A percentile compares a stretch with the other conserved stretches of the same genome.
These are phyloP conservation scores for Myripristis murdjan DNA, from an alignment of 2,797 vertebrate species.

Conservation along the genomic window DNA sequence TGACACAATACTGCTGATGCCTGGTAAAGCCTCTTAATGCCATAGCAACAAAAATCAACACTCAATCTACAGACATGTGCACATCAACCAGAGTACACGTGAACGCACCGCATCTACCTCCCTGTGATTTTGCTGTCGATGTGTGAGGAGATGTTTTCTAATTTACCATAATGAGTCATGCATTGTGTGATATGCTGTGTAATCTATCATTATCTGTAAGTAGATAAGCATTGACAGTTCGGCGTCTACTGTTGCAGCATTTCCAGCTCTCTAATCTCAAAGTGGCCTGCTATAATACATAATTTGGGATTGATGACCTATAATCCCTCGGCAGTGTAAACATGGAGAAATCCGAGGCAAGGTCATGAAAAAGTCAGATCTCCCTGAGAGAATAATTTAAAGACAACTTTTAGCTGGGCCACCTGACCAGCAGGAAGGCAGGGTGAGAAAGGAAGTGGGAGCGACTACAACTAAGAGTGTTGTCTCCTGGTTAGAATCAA, in stretches of 20 bases:
- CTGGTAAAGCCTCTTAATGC: slow-evolving; percentile 41
- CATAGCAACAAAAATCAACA: slow-evolving; percentile 48
- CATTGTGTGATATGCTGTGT: background rate
- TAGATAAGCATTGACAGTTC: background rate
- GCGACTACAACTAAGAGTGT: slow-evolving; percentile 64
- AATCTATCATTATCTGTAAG: background rate
- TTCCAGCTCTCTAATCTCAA: slow-evolving; percentile 15
- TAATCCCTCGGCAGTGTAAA: slow-evolving; percentile 25
- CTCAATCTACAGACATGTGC: slow-evolving; percentile 15
- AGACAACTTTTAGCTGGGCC: slow-evolving; percentile 36
- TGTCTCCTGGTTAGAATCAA: slow-evolving; percentile 50
- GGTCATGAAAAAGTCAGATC: slow-evolving; percentile 57
- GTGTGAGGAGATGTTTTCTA: background rate
- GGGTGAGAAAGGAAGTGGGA: slow-evolving; percentile 43
- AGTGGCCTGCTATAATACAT: slow-evolving; percentile 33
- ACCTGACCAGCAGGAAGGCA: slow-evolving; percentile 26
- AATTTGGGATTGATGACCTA: slow-evolving; percentile 32
- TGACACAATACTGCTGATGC: slow-evolving; percentile 66
- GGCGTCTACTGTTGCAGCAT: background rate
- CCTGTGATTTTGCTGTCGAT: background rate
- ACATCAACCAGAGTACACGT: slow-evolving; percentile 12
- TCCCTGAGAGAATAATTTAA: slow-evolving; percentile 39
- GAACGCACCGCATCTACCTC: slow-evolving; percentile 9
- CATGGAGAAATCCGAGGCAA: slow-evolving; percentile 31
- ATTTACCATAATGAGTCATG: background rate